phyloP scores from a whole-genome alignment of 2,113 vertebrate genomes.

The Felis chaus region DNA sequence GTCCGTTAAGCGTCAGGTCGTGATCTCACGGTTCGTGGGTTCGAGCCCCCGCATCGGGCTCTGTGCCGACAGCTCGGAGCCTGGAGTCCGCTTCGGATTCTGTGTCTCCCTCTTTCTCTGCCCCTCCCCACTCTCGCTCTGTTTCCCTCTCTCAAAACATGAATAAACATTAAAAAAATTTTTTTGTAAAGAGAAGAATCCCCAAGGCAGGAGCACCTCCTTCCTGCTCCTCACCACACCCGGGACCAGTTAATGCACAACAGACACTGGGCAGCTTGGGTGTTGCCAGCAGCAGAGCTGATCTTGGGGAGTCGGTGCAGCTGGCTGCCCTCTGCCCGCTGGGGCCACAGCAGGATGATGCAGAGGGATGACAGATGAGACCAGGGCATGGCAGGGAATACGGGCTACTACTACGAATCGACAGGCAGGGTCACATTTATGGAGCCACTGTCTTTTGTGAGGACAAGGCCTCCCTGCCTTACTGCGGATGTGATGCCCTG shows the following conservation, averaged over 20 bases:
- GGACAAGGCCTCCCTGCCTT: background rate
- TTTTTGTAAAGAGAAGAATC: too few species aligned
- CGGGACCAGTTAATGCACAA: background rate
- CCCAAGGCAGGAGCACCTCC: background rate
- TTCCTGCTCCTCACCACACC: background rate
- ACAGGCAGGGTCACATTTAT: background rate
- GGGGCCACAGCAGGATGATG: background rate
- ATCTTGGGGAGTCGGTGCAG: background rate
- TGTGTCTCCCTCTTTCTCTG: too few species aligned
- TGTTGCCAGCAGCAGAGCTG: background rate
- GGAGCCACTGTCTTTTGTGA: background rate
- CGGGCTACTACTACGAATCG: background rate
- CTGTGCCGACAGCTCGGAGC: too few species aligned
- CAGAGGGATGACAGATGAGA: background rate
- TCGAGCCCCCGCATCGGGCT: too few species aligned
- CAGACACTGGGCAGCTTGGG: background rate
- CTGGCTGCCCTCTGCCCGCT: rapidly evolving
- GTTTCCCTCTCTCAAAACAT: too few species aligned
- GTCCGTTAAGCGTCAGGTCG: too few species aligned
- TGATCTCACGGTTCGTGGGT: too few species aligned
- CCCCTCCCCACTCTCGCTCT: too few species aligned
- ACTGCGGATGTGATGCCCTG: background rate
- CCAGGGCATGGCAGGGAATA: rapidly evolving
- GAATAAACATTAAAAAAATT: too few species aligned
- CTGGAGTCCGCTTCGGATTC: too few species aligned